A percentile compares a stretch with the other conserved stretches of the same genome.
Evolutionary conservation across 2,113 vertebrate genomes (phyloP).

Genomic region (Hiodon alosoides): DNA sequence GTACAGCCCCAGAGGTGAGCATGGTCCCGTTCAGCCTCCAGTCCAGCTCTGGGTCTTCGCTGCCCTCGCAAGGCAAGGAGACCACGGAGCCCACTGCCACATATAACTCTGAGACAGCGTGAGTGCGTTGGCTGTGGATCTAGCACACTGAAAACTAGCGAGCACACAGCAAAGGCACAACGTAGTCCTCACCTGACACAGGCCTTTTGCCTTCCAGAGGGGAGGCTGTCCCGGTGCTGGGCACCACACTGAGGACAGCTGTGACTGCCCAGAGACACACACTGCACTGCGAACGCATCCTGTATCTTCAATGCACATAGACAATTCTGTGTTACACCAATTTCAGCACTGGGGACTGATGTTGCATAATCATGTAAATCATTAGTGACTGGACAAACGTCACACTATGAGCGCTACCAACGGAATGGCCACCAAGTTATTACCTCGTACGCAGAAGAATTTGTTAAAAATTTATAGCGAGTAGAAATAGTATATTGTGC

Average conservation of each 20-base stretch:
- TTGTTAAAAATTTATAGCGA: background rate
- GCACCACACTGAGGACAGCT: background rate
- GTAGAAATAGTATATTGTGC: too few relatives aligned
- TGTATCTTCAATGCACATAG: background rate
- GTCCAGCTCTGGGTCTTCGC: constrained; percentile 10
- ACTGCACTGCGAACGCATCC: background rate
- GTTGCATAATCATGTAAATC: constrained; percentile 4
- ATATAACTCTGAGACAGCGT: constrained; percentile 29
- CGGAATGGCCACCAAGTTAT: background rate
- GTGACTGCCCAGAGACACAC: background rate
- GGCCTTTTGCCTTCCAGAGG: background rate
- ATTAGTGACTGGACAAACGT: constrained; percentile 9
- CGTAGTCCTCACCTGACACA: background rate
- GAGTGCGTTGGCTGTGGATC: background rate
- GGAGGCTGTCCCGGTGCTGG: background rate
- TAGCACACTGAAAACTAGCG: background rate
- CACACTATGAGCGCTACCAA: too few relatives aligned
- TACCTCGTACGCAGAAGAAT: background rate
- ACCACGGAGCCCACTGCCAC: constrained; percentile 33
- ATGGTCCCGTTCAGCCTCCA: constrained; percentile 35
- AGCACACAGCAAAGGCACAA: background rate
- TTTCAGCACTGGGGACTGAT: background rate
- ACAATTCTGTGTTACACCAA: too few relatives aligned
- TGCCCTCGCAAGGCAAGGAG: constrained; percentile 23
- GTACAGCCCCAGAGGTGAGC: constrained; percentile 14